Evolutionary conservation across 2,888 invertebrate species (phyloP).

Genomic region (Drosophila kuntzei): DNA sequence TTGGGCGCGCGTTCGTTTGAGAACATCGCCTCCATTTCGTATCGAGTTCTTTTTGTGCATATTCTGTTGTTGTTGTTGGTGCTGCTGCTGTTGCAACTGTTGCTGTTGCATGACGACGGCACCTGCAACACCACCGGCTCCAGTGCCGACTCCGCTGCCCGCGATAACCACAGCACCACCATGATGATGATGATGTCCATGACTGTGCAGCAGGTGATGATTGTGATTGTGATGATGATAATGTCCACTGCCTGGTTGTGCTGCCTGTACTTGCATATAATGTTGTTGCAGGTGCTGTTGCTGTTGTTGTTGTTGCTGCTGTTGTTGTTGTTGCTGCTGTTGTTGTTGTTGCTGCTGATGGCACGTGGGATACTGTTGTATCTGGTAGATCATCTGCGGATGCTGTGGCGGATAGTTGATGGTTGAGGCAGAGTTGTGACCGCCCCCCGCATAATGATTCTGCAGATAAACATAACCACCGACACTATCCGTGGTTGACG

Average conservation of each 20-base stretch:
- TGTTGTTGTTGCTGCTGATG: conserved; percentile 82
- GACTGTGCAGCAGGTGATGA: conserved; percentile 82
- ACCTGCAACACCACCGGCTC: conserved; percentile 58
- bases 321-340: conserved; percentile 57
- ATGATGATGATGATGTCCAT: conserved; percentile 83
- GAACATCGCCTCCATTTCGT: conserved; percentile 88
- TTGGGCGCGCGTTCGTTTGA: conserved; percentile 89
- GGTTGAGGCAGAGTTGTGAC: conserved; percentile 73
- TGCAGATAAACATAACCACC: conserved; percentile 85
- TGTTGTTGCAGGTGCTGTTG: conserved; percentile 61
- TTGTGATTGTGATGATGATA: conserved; percentile 77
- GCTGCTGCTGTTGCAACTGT: conserved; percentile 81
- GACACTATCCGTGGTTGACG: conserved; percentile 71
- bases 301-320: conserved; percentile 60
- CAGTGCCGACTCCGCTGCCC: conserved; percentile 84
- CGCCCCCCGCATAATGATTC: conserved; percentile 83
- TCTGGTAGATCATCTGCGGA: conserved; percentile 82
- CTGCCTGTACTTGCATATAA: conserved; percentile 63
- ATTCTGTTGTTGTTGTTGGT: conserved; percentile 76
- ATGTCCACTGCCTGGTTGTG: conserved; percentile 38
- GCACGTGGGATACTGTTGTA: conserved; percentile 84
- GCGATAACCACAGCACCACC: conserved; percentile 85
- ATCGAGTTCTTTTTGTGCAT: conserved; percentile 89
- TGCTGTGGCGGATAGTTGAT: conserved; percentile 80
- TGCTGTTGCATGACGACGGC: conserved; percentile 50